Evolutionary conservation across 1,140 invertebrate species (phyloP).

Genomic region (Asobara japonica): DNA sequence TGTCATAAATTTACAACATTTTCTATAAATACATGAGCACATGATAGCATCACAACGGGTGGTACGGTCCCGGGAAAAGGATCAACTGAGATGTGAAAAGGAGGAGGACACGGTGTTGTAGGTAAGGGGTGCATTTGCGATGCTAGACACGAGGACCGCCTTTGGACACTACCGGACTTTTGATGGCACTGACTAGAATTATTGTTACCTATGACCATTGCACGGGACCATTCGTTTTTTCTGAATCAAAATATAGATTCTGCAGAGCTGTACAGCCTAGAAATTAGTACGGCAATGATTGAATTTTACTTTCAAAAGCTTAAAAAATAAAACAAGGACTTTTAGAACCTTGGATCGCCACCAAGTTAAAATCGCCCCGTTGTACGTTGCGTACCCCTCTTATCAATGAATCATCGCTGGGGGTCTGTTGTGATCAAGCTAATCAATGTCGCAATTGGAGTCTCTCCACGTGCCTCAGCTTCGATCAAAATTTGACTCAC

Average conservation of each 20-base stretch:
- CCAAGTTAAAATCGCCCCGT: too few species aligned
- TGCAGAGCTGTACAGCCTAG: neutral
- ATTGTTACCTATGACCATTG: slow-evolving; percentile 47
- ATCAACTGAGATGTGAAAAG: slow-evolving; percentile 23
- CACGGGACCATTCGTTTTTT: slow-evolving; percentile 22
- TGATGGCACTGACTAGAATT: slow-evolving; percentile 51
- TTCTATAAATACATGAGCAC: slow-evolving; percentile 42
- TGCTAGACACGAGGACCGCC: slow-evolving; percentile 43
- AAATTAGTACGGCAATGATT: neutral
- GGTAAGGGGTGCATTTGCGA: slow-evolving; percentile 41
- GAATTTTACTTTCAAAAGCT: too few species aligned
- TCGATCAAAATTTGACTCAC: too few species aligned
- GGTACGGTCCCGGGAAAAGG: neutral
- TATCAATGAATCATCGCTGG: too few species aligned
- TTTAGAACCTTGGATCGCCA: too few species aligned
- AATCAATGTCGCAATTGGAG: too few species aligned
- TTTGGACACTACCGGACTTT: slow-evolving; percentile 49
- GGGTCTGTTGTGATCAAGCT: too few species aligned
- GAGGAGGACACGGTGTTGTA: slow-evolving; percentile 11
- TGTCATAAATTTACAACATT: slow-evolving; percentile 34
- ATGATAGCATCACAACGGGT: slow-evolving; percentile 16
- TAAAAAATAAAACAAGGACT: too few species aligned
- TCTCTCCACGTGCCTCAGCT: too few species aligned
- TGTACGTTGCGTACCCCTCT: too few species aligned
- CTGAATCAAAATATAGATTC: slow-evolving; percentile 49